These are phyloP conservation scores for Ochropacha duplaris DNA, from an alignment of 2,888 invertebrate genomes.

Conservation along the genomic window DNA sequence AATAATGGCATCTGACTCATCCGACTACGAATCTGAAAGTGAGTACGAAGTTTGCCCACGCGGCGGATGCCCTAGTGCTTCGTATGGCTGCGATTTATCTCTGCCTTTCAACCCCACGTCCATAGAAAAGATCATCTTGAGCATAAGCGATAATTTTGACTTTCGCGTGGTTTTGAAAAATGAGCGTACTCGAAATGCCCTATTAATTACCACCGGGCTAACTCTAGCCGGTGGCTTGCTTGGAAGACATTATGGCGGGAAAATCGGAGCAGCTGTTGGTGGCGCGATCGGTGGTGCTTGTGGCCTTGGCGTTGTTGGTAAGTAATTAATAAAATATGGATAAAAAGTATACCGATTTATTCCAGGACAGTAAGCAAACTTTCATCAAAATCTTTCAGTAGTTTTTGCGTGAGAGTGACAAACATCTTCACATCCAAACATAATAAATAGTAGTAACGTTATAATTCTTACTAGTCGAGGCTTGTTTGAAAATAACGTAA, in stretches of 20 bases:
- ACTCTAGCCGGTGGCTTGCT: conserved; percentile 66
- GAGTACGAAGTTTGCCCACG: conserved; percentile 47
- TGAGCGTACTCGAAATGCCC: conserved; percentile 45
- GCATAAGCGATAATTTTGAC: conserved; percentile 63
- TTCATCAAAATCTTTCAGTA: too few species aligned
- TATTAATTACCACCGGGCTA: conserved; percentile 62
- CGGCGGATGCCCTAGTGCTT: conserved; percentile 23
- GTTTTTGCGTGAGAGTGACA: too few species aligned
- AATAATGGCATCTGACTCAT: conserved; percentile 4
- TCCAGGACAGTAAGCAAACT: too few species aligned
- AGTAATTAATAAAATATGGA: too few species aligned
- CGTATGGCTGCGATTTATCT: conserved; percentile 15
- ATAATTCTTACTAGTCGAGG: too few species aligned
- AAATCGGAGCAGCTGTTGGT: conserved; percentile 65
- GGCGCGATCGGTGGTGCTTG: conserved; percentile 70
- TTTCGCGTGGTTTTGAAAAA: conserved; percentile 61
- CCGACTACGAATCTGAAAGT: conserved; percentile 41
- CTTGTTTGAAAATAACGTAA: too few species aligned
- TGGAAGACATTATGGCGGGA: conserved; percentile 69
- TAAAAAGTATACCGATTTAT: too few species aligned
- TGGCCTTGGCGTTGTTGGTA: conserved; percentile 67
- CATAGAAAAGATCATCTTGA: conserved; percentile 63
- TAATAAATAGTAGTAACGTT: too few species aligned
- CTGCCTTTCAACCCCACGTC: conserved; percentile 59
- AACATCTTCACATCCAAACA: too few species aligned